A percentile compares a stretch with the other conserved stretches of the same genome.
Conservation (phyloP, 2,797 vertebrate species). For the Crocidura indochinensis region DNA sequence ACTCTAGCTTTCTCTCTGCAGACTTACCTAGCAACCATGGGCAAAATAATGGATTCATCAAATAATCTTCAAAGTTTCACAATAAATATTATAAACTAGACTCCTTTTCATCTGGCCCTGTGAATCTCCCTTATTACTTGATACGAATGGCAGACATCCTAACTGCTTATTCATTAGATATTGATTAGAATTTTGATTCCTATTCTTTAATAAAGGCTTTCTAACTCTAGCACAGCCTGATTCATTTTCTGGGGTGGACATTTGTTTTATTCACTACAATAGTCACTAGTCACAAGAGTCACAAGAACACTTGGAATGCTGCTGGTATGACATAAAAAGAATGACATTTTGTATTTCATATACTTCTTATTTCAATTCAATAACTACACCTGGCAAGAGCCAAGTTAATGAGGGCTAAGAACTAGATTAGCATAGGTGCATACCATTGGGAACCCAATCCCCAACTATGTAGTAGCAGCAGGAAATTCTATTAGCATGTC, state of each 20-base stretch:
- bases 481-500: slow-evolving; percentile 56
- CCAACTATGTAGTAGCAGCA: slow-evolving; percentile 62
- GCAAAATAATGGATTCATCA: neutral
- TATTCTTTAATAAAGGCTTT: neutral
- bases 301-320: neutral
- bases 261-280: neutral
- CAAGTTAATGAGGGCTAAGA: neutral
- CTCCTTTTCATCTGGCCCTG: neutral
- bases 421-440: neutral
- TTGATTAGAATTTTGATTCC: neutral
- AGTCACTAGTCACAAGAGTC: neutral
- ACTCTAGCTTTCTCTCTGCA: neutral
- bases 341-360: slow-evolving; percentile 7
- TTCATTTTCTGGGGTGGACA: neutral
- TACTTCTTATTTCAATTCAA: slow-evolving; percentile 38
- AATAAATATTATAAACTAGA: neutral
- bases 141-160: neutral
- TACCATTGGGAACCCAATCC: slow-evolving; percentile 41
- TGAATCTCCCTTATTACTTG: neutral
- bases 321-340: neutral
- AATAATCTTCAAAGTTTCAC: neutral
- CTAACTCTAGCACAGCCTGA: neutral
- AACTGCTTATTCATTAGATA: too few species aligned
- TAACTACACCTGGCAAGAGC: neutral
- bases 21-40: neutral